A percentile compares a stretch with the other conserved stretches of the same genome.
Evolutionary conservation across 2,797 vertebrate genomes (phyloP).

Genomic region (Oreortyx pictus): DNA sequence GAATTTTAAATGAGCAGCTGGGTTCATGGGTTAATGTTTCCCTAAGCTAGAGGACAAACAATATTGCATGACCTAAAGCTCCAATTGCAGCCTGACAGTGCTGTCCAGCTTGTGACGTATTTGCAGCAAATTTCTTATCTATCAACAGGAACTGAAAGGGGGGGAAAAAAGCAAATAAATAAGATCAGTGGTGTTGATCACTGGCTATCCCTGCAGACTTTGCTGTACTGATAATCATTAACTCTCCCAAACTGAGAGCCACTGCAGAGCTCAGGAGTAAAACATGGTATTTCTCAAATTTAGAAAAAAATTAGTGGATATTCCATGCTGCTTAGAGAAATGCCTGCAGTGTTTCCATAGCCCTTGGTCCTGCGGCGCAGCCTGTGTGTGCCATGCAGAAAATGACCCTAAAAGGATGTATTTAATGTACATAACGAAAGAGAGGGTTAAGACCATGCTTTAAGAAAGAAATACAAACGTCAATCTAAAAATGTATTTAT

Average conservation of each 20-base stretch:
- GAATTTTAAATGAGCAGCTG: not conserved
- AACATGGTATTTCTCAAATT: not conserved
- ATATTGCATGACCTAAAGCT: not conserved
- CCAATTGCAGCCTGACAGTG: accelerated
- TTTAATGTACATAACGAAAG: not conserved
- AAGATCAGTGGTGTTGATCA: not conserved
- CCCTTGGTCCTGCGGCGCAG: accelerated
- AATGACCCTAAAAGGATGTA: not conserved
- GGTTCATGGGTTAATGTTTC: conserved; percentile 30
- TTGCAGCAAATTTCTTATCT: conserved; percentile 30
- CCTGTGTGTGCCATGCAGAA: not conserved
- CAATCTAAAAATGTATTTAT: conserved; percentile 66
- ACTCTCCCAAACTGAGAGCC: not conserved
- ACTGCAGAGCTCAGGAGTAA: not conserved
- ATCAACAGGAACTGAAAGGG: not conserved
- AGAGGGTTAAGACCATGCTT: not conserved
- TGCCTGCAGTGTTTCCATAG: not conserved
- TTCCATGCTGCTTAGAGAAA: not conserved
- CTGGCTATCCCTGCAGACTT: conserved; percentile 1
- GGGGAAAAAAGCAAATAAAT: conserved; percentile 1
- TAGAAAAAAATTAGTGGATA: not conserved
- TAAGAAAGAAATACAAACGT: conserved; percentile 56
- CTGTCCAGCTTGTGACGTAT: not conserved
- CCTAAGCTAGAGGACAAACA: not conserved
- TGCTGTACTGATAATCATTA: conserved; percentile 39